phyloP scores from a whole-genome alignment of 2,113 vertebrate species.

The Excalfactoria chinensis region DNA sequence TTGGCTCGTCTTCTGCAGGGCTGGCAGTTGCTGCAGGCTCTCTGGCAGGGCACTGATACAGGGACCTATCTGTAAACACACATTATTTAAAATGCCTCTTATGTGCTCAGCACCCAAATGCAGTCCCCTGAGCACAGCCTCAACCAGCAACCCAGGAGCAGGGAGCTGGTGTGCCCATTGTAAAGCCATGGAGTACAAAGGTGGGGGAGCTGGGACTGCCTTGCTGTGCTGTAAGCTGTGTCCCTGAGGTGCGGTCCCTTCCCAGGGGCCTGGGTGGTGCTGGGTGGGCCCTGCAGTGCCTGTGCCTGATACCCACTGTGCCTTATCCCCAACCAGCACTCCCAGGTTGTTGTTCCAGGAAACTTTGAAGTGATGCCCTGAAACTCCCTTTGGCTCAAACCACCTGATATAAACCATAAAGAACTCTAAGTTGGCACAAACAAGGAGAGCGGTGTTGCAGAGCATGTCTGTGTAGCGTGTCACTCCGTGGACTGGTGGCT shows the following conservation, averaged over 20 bases:
- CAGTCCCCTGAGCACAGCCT: neutral
- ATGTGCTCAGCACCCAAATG: neutral
- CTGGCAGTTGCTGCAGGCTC: neutral
- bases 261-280: rapidly evolving
- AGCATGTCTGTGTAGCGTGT: neutral
- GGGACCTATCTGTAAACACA: neutral
- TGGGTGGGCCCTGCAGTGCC: neutral
- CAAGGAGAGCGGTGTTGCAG: rapidly evolving
- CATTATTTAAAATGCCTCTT: neutral
- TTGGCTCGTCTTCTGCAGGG: neutral
- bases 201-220: neutral
- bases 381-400: neutral
- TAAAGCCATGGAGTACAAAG: rapidly evolving
- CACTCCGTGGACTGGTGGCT: neutral
- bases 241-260: neutral
- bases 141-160: neutral
- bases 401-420: neutral
- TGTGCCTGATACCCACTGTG: neutral
- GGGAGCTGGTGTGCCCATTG: rapidly evolving
- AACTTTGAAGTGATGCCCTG: rapidly evolving
- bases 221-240: too few relatives aligned
- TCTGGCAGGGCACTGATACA: neutral
- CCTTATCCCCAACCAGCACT: neutral
- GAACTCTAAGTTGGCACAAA: neutral
- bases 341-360: neutral